Percentiles rank a stretch among this genome's conserved stretches.
phyloP scores from a whole-genome alignment of 2,113 vertebrate species.

The Carassius auratus region DNA sequence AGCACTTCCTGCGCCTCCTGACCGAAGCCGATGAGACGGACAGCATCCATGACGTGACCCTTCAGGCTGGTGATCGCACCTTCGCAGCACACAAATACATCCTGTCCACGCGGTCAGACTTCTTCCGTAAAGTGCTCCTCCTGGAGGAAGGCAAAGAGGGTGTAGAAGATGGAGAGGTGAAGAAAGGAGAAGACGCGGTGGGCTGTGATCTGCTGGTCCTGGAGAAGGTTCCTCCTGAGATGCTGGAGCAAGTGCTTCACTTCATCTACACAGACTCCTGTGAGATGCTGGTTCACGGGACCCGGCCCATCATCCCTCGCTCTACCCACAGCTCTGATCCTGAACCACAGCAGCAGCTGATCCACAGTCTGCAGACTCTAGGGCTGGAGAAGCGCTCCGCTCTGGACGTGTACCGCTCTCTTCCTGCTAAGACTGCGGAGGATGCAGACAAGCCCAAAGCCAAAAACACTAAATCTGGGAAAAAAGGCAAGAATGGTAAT shows the following conservation, averaged over 20 bases:
- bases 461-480: conserved; percentile 81
- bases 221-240: conserved; percentile 87
- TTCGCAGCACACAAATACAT: conserved; percentile 94
- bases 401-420: conserved; percentile 85
- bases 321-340: conserved; percentile 66
- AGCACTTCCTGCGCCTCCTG: conserved; percentile 86
- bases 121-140: conserved; percentile 85
- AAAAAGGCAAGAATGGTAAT: conserved; percentile 83
- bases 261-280: conserved; percentile 95
- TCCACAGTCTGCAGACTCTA: conserved; percentile 85
- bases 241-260: conserved; percentile 85
- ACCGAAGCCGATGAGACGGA: conserved; percentile 89
- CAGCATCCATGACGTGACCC: conserved; percentile 92
- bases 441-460: conserved; percentile 81
- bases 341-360: conserved; percentile 75
- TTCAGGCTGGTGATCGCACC: conserved; percentile 84
- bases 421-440: conserved; percentile 68
- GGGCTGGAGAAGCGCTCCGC: conserved; percentile 79
- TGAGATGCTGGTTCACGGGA: conserved; percentile 86
- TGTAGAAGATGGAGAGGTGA: conserved; percentile 65
- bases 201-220: conserved; percentile 88
- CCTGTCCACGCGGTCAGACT: conserved; percentile 85
- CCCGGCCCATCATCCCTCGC: conserved; percentile 74
- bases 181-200: conserved; percentile 83
- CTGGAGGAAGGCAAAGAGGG: conserved; percentile 68